Evolutionary conservation across 2,888 invertebrate genomes (phyloP).

Genomic region (Timandra comae): DNA sequence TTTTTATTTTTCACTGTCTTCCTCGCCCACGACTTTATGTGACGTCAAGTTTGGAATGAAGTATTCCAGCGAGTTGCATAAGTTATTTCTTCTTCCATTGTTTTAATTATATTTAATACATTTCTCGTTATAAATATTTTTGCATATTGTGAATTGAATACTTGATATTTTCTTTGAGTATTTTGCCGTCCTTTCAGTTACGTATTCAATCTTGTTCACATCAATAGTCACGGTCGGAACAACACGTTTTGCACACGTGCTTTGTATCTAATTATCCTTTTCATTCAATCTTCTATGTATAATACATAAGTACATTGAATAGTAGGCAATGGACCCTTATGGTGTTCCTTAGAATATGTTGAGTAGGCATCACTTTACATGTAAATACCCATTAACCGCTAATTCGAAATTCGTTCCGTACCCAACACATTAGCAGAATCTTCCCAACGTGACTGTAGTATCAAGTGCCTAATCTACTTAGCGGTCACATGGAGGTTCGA

Average conservation of each 20-base stretch:
- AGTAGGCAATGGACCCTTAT: background rate
- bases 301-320: slow-evolving; percentile 9
- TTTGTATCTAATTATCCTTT: slow-evolving; percentile 31
- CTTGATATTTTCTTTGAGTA: slow-evolving; percentile 15
- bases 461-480: slow-evolving; percentile 55
- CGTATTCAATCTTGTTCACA: slow-evolving; percentile 18
- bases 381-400: slow-evolving; percentile 34
- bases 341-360: slow-evolving; percentile 16
- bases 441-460: slow-evolving; percentile 36
- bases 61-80: slow-evolving; percentile 65
- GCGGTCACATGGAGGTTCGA: slow-evolving; percentile 48
- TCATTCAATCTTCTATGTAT: slow-evolving; percentile 20
- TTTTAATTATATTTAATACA: slow-evolving; percentile 39
- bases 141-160: slow-evolving; percentile 22
- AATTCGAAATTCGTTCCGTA: slow-evolving; percentile 33
- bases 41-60: slow-evolving; percentile 70
- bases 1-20: slow-evolving; percentile 59
- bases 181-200: slow-evolving; percentile 6
- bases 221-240: slow-evolving; percentile 35
- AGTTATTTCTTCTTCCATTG: slow-evolving; percentile 62
- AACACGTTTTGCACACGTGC: slow-evolving; percentile 37
- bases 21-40: slow-evolving; percentile 71
- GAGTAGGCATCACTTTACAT: slow-evolving; percentile 20
- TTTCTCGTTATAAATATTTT: slow-evolving; percentile 20
- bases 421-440: slow-evolving; percentile 36